Conservation (phyloP, 2,888 invertebrate species). For the Lithophane socia region DNA sequence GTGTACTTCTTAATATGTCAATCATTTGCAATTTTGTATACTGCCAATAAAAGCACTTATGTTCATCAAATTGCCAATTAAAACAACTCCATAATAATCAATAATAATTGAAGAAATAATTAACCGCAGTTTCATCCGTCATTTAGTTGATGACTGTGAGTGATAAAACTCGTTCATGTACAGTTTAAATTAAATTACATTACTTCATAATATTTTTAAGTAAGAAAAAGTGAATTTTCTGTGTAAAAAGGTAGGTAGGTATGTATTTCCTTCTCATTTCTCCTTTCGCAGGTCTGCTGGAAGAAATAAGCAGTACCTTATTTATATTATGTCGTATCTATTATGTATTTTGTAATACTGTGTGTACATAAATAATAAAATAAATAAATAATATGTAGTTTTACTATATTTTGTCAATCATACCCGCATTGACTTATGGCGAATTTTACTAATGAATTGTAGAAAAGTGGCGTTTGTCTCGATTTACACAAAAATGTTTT, state of each 20-base stretch:
- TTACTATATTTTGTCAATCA: background rate
- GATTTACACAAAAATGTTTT: no score
- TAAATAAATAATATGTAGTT: background rate
- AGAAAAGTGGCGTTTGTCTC: no score
- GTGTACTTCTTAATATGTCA: background rate
- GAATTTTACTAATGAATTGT: no score
- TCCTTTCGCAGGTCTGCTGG: no score
- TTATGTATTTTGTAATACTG: no score
- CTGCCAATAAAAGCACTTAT: slow-evolving; percentile 3
- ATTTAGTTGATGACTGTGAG: slow-evolving; percentile 6
- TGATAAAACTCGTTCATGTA: background rate
- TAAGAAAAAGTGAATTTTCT: background rate
- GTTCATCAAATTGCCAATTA: background rate
- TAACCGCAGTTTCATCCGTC: background rate
- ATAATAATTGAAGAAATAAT: background rate
- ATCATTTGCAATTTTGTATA: slow-evolving; percentile 8
- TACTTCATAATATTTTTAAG: background rate
- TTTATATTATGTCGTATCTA: no score
- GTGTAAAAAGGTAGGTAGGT: background rate
- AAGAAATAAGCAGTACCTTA: no score
- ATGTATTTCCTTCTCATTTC: no score
- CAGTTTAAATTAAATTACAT: background rate
- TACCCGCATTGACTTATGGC: background rate
- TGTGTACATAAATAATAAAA: no score
- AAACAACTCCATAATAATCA: slow-evolving; percentile 9